These are phyloP conservation scores for Athene cunicularia DNA, from an alignment of 2,113 vertebrate genomes.

Conservation along the genomic window DNA sequence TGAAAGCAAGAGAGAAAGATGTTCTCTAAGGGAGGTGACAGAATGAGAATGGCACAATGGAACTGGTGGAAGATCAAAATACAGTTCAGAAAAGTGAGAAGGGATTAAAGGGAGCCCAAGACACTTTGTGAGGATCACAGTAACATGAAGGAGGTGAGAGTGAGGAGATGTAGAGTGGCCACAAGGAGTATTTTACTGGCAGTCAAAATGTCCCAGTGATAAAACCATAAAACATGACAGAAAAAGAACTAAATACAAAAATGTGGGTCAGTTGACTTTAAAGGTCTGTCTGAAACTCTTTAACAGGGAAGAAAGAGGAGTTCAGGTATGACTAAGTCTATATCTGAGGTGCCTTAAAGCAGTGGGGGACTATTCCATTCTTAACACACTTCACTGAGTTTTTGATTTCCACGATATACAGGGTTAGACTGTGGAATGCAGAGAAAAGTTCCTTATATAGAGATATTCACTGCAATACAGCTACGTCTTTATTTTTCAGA, in stretches of 20 bases:
- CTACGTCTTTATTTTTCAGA: slow-evolving; percentile 10
- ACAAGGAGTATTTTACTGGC: background rate
- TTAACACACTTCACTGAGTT: slow-evolving; percentile 22
- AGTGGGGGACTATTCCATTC: background rate
- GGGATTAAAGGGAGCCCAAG: slow-evolving; percentile 39
- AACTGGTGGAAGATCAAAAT: slow-evolving; percentile 42
- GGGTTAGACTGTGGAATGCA: background rate
- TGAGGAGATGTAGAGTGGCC: background rate
- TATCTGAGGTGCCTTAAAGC: slow-evolving; percentile 9
- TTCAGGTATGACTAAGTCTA: background rate
- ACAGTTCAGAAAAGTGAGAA: slow-evolving; percentile 22
- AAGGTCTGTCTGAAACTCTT: background rate
- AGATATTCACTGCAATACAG: background rate
- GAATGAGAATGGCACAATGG: background rate
- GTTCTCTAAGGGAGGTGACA: background rate
- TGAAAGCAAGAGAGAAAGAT: background rate
- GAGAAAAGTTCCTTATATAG: background rate
- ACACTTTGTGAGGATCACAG: slow-evolving; percentile 11
- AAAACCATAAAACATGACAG: background rate
- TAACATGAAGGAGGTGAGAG: background rate
- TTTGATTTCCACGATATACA: slow-evolving; percentile 18
- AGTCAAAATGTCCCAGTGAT: background rate
- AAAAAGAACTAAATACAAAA: slow-evolving; percentile 13
- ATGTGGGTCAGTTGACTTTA: background rate
- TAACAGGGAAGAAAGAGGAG: background rate